phyloP scores from a whole-genome alignment of 2,113 vertebrate genomes.

The Isichthys henryi region DNA sequence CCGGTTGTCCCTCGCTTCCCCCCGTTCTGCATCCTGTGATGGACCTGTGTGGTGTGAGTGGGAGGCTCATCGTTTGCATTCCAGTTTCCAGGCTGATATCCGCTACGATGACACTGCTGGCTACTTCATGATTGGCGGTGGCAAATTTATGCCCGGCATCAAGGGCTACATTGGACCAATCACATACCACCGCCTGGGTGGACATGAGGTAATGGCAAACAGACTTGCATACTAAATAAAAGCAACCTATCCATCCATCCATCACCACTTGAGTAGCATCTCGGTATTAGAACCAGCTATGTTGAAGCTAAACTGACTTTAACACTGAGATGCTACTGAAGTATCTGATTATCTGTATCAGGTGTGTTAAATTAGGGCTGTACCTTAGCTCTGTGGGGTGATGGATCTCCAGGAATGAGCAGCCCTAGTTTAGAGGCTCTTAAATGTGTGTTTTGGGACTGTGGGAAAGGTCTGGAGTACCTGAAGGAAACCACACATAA shows the following conservation, averaged over 20 bases:
- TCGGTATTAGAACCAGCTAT: neutral
- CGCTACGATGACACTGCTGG: slow-evolving; percentile 78
- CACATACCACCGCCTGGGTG: slow-evolving; percentile 74
- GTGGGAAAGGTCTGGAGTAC: neutral
- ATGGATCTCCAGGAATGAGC: neutral
- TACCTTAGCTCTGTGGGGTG: neutral
- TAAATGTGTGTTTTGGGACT: neutral
- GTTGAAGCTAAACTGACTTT: neutral
- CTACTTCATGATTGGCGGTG: slow-evolving; percentile 81
- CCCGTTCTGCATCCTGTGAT: neutral
- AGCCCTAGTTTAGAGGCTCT: neutral
- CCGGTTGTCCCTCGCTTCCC: neutral
- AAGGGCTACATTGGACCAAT: slow-evolving; percentile 78
- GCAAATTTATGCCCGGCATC: slow-evolving; percentile 63
- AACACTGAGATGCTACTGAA: neutral
- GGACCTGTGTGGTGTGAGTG: neutral
- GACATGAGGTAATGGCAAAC: slow-evolving; percentile 37
- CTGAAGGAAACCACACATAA: neutral
- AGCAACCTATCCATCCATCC: neutral
- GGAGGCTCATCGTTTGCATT: slow-evolving; percentile 29
- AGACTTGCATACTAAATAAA: neutral
- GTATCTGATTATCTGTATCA: neutral
- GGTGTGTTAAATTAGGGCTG: neutral
- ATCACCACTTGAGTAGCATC: neutral
- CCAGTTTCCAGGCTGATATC: slow-evolving; percentile 68